Percentiles rank a stretch among this genome's conserved stretches.
Conservation (phyloP, 2,797 vertebrate species). For the Syncerus caffer region DNA sequence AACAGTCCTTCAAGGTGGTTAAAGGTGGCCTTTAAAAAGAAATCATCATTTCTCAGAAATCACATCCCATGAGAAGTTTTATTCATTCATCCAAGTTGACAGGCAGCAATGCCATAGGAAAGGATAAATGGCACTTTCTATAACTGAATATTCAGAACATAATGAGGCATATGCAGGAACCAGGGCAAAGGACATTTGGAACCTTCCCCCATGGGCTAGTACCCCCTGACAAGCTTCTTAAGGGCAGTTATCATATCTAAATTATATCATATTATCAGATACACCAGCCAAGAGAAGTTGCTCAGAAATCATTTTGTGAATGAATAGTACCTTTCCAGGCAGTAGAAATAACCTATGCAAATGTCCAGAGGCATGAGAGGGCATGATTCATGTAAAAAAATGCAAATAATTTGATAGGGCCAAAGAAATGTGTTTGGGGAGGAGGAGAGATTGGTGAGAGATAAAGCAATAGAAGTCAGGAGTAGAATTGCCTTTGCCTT, state of each 20-base stretch:
- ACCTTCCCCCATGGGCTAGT: background rate
- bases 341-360: background rate
- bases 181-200: background rate
- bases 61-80: slow-evolving; percentile 46
- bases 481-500: background rate
- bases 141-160: background rate
- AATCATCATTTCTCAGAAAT: slow-evolving; percentile 44
- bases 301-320: slow-evolving; percentile 27
- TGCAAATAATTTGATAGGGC: background rate
- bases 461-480: background rate
- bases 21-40: slow-evolving; percentile 57
- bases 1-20: slow-evolving; percentile 54
- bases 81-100: slow-evolving; percentile 40
- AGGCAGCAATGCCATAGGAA: slow-evolving; percentile 11
- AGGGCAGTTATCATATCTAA: background rate
- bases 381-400: background rate
- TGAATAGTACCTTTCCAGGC: background rate
- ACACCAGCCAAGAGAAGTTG: background rate
- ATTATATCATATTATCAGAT: background rate
- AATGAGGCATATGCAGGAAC: background rate
- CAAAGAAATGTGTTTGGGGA: background rate
- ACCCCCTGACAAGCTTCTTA: slow-evolving; percentile 11
- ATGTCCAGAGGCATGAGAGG: background rate
- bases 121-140: slow-evolving; percentile 21
- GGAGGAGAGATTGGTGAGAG: background rate